Conservation (phyloP, 2,888 invertebrate genomes). For the Tipula unca region DNA sequence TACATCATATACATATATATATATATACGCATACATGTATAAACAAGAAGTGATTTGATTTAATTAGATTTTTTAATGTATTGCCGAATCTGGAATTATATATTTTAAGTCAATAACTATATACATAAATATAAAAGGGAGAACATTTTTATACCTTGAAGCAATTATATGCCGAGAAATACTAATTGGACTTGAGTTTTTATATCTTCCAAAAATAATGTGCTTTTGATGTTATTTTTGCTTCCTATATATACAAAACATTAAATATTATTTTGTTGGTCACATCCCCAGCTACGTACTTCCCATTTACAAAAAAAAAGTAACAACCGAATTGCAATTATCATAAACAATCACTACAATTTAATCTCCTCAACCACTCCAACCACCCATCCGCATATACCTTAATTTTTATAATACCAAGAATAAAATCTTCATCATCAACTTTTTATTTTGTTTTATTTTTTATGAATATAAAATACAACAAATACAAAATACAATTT, state of each 20-base stretch:
- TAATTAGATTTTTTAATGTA: not conserved
- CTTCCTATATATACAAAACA: not conserved
- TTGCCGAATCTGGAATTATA: not conserved
- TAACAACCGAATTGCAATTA: not conserved
- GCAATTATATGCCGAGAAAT: not conserved
- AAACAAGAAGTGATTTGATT: slow-evolving; percentile 14
- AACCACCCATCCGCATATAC: not conserved
- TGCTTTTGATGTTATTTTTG: not conserved
- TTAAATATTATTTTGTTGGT: not conserved
- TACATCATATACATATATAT: not conserved
- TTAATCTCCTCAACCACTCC: not conserved
- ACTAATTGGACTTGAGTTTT: not conserved
- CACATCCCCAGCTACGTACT: not conserved
- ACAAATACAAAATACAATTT: not conserved
- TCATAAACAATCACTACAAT: not conserved
- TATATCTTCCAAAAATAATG: not conserved
- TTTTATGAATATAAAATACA: not conserved
- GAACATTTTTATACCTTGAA: not conserved
- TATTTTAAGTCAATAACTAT: not conserved
- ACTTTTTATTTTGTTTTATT: not conserved
- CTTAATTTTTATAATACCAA: not conserved
- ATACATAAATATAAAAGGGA: not conserved
- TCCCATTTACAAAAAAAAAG: not conserved
- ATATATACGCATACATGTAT: not conserved
- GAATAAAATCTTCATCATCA: not conserved